phyloP scores from a whole-genome alignment of 2,888 invertebrate genomes.

The Iphiclides podalirius region DNA sequence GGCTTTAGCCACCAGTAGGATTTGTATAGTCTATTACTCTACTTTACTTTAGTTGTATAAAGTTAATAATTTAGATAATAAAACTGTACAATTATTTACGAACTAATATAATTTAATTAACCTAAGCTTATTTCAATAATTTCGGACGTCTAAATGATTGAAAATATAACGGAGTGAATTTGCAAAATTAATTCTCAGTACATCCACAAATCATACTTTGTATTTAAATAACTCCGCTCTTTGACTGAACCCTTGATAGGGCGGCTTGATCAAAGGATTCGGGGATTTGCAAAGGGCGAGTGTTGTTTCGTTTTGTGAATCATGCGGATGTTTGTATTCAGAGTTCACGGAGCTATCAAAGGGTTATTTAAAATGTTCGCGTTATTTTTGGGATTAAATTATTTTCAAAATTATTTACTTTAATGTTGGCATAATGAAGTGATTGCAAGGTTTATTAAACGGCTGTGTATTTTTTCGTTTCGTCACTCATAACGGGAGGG shows the following conservation, averaged over 20 bases:
- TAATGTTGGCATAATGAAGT: constrained; percentile 26
- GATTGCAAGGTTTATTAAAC: not conserved
- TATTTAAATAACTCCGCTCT: constrained; percentile 36
- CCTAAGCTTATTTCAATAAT: too few species aligned
- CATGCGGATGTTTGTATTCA: constrained; percentile 17
- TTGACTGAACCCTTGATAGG: constrained; percentile 40
- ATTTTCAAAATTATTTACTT: constrained; percentile 17
- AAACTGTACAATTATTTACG: too few species aligned
- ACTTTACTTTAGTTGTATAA: too few species aligned
- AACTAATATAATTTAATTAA: too few species aligned
- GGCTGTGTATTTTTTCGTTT: not conserved
- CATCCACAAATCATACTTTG: constrained; percentile 10
- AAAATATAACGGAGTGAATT: not conserved
- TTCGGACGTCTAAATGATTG: too few species aligned
- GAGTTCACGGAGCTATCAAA: constrained; percentile 15
- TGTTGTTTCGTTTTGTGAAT: constrained; percentile 6
- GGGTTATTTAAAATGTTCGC: constrained; percentile 6
- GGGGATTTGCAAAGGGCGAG: constrained; percentile 36
- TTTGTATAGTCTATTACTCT: too few species aligned
- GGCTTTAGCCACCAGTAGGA: too few species aligned
- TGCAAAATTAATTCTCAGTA: constrained; percentile 8
- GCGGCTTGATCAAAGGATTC: constrained; percentile 51
- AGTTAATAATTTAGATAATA: too few species aligned
- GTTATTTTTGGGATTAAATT: not conserved
- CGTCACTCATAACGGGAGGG: too few species aligned